Percentiles rank a stretch among this genome's conserved stretches.
Conservation (phyloP, 2,888 invertebrate genomes). For the Tromatobia lineatoria region DNA sequence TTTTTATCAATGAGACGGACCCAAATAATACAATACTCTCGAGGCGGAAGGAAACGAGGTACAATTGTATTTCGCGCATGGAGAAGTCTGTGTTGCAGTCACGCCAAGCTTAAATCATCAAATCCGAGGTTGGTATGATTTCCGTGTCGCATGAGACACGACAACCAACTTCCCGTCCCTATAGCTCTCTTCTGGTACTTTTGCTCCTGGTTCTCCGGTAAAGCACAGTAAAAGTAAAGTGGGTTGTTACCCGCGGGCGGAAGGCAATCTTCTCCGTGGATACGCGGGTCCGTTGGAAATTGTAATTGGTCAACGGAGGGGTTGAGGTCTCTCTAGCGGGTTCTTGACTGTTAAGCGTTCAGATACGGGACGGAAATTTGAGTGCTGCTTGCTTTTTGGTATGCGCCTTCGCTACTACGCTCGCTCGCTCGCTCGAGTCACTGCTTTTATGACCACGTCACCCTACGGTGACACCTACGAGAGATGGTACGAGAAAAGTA, state of each 20-base stretch:
- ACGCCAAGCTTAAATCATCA: conserved; percentile 55
- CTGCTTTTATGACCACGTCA: background rate
- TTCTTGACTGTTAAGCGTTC: conserved; percentile 52
- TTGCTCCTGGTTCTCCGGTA: conserved; percentile 29
- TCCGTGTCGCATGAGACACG: conserved; percentile 56
- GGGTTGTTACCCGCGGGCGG: conserved; percentile 65
- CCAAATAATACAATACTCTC: conserved; percentile 34
- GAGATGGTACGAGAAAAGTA: conserved; percentile 49
- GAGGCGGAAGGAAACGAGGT: conserved; percentile 29
- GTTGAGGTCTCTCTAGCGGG: background rate
- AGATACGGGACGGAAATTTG: conserved; percentile 59
- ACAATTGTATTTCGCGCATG: conserved; percentile 53
- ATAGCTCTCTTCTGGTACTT: conserved; percentile 29
- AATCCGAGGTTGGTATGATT: conserved; percentile 33
- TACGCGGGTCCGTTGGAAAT: conserved; percentile 63
- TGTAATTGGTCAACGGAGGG: conserved; percentile 66
- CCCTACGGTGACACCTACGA: conserved; percentile 11
- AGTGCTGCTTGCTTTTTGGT: conserved; percentile 49
- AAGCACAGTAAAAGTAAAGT: conserved; percentile 65
- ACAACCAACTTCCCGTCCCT: conserved; percentile 19
- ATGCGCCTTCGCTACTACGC: conserved; percentile 32
- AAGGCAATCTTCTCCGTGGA: conserved; percentile 65
- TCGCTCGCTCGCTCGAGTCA: conserved; percentile 18
- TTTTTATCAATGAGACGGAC: background rate
- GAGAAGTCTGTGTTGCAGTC: conserved; percentile 31